Evolutionary conservation across 1,140 invertebrate species (phyloP).

Genomic region (Dinothrombium tinctorium): DNA sequence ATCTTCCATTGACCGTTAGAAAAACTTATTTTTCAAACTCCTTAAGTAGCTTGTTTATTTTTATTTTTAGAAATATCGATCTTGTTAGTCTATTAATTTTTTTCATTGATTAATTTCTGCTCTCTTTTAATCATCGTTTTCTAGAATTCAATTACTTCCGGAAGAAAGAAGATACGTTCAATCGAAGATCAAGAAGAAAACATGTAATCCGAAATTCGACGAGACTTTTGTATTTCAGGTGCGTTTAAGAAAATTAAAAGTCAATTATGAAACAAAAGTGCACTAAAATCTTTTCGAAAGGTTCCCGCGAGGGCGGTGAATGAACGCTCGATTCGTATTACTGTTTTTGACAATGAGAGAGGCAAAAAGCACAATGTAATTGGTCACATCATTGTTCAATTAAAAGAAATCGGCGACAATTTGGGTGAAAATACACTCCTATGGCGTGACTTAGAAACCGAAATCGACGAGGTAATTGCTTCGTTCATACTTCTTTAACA

Average conservation of each 20-base stretch:
- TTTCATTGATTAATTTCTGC: neutral
- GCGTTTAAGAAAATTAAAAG: conserved; percentile 16
- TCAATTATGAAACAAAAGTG: neutral
- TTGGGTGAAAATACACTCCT: neutral
- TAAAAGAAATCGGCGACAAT: conserved; percentile 31
- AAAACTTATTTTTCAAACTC: conserved; percentile 4
- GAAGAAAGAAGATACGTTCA: conserved; percentile 47
- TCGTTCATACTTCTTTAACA: too few relatives aligned
- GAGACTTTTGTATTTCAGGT: conserved; percentile 57
- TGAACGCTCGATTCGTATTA: conserved; percentile 40
- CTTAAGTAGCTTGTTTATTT: conserved; percentile 4
- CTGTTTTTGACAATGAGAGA: conserved; percentile 40
- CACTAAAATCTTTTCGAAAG: conserved; percentile 21
- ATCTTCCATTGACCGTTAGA: too few relatives aligned
- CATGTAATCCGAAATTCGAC: conserved; percentile 50
- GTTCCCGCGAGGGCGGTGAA: conserved; percentile 38
- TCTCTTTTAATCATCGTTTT: conserved; percentile 15
- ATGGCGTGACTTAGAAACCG: neutral
- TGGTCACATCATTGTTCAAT: conserved; percentile 40
- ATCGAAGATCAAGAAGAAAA: conserved; percentile 51
- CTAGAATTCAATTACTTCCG: conserved; percentile 44
- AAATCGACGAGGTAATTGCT: neutral
- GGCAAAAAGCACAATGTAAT: conserved; percentile 36
- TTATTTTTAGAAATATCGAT: neutral
- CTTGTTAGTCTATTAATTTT: neutral